Evolutionary conservation across 53 echinoderm and acorn worm genomes (phyloP).

Genomic region (Holothuria leucospilota): DNA sequence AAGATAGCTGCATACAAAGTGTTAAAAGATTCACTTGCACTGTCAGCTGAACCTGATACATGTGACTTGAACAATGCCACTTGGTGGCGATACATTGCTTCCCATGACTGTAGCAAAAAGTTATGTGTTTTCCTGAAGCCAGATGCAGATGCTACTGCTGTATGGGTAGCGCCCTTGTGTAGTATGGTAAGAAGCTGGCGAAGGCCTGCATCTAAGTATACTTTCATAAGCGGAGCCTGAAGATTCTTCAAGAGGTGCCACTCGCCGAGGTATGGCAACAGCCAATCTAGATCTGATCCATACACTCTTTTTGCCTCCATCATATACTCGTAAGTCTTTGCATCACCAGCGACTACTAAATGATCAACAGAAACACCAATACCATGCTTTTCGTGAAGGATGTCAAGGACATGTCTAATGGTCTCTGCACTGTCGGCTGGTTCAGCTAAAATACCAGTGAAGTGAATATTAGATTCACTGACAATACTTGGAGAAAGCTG

Average conservation of each 20-base stretch:
- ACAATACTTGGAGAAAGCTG: background rate
- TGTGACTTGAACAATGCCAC: slow-evolving; percentile 3
- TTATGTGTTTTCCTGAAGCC: background rate
- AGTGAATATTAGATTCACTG: background rate
- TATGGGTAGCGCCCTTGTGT: background rate
- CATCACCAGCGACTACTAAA: slow-evolving; percentile 36
- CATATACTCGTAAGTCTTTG: slow-evolving; percentile 27
- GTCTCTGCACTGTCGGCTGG: slow-evolving; percentile 25
- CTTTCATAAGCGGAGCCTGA: slow-evolving; percentile 13
- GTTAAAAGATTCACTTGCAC: background rate
- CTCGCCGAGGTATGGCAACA: slow-evolving; percentile 46
- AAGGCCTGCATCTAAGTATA: slow-evolving; percentile 5
- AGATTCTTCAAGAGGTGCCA: slow-evolving; percentile 51
- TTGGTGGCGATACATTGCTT: background rate
- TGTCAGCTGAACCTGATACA: slow-evolving; percentile 1
- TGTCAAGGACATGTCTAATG: slow-evolving; percentile 7
- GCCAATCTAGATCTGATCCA: slow-evolving; percentile 29
- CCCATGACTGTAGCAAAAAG: slow-evolving; percentile 27
- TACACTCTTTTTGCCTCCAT: slow-evolving; percentile 22
- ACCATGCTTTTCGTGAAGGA: slow-evolving; percentile 23
- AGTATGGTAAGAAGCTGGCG: background rate
- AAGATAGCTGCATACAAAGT: slow-evolving; percentile 18
- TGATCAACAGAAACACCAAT: background rate
- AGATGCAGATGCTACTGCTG: slow-evolving; percentile 13
- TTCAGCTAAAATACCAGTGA: background rate